A percentile compares a stretch with the other conserved stretches of the same genome.
These are phyloP conservation scores for Cataglyphis rosenhaueri DNA, from an alignment of 2,888 invertebrate species.

Conservation along the genomic window DNA sequence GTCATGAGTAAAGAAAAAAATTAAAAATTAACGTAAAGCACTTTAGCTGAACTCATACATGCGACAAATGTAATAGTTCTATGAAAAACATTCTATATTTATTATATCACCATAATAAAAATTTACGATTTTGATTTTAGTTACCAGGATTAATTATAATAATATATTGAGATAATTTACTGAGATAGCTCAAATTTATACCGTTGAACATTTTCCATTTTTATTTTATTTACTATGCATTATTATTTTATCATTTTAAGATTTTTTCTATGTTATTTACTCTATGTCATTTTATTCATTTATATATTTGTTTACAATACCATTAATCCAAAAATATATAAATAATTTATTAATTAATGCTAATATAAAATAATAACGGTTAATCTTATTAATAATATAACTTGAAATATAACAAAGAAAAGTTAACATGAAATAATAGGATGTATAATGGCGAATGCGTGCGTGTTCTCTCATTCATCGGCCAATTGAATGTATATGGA, in stretches of 20 bases:
- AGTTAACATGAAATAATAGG: neutral
- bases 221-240: neutral
- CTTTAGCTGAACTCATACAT: conserved; percentile 65
- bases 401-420: neutral
- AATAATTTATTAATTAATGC: neutral
- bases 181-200: neutral
- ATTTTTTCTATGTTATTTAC: neutral
- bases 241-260: neutral
- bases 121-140: neutral
- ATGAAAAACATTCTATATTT: neutral
- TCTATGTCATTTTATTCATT: neutral
- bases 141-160: neutral
- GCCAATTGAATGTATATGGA: neutral
- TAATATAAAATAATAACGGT: conserved; percentile 13
- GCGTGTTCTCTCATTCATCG: conserved; percentile 21
- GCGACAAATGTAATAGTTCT: neutral
- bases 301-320: neutral
- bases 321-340: neutral
- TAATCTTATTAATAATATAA: neutral
- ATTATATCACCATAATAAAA: neutral
- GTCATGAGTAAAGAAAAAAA: conserved; percentile 59
- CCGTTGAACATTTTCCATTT: neutral
- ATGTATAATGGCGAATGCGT: neutral
- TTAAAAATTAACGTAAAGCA: conserved; percentile 19
- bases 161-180: neutral